Conservation (phyloP, 2,113 vertebrate genomes). For the Galbula dea region DNA sequence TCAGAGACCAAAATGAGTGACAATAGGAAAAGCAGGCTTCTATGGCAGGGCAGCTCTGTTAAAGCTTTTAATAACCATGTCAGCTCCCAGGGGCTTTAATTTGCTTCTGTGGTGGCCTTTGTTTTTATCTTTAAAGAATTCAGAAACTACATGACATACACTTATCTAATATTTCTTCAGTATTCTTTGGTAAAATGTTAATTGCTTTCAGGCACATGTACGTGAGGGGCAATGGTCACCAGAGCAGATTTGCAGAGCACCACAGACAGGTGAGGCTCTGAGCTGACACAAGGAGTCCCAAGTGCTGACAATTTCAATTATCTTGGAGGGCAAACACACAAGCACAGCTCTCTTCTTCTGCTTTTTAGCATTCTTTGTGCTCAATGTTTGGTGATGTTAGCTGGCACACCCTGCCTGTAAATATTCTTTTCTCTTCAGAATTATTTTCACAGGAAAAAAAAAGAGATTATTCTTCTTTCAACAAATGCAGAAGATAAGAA, state of each 20-base stretch:
- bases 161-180: background rate
- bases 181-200: conserved; percentile 8
- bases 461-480: background rate
- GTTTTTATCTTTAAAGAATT: conserved; percentile 58
- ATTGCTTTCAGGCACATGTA: background rate
- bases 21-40: conserved; percentile 52
- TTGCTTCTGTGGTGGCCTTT: conserved; percentile 58
- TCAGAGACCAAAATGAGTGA: conserved; percentile 50
- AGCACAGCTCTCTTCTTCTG: background rate
- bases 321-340: background rate
- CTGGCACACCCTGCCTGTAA: background rate
- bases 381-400: background rate
- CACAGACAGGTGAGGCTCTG: background rate
- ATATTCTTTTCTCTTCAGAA: background rate
- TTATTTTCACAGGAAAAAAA: background rate
- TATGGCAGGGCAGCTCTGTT: conserved; percentile 46
- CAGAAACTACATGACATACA: conserved; percentile 29
- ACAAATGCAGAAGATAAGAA: background rate
- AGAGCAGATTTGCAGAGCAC: background rate
- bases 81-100: conserved; percentile 64
- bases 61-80: conserved; percentile 62
- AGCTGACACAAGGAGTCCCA: background rate
- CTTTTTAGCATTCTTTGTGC: background rate
- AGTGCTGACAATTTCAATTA: background rate
- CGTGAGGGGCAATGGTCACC: background rate